Evolutionary conservation across 2,113 vertebrate species (phyloP).

Genomic region (Jaculus jaculus): DNA sequence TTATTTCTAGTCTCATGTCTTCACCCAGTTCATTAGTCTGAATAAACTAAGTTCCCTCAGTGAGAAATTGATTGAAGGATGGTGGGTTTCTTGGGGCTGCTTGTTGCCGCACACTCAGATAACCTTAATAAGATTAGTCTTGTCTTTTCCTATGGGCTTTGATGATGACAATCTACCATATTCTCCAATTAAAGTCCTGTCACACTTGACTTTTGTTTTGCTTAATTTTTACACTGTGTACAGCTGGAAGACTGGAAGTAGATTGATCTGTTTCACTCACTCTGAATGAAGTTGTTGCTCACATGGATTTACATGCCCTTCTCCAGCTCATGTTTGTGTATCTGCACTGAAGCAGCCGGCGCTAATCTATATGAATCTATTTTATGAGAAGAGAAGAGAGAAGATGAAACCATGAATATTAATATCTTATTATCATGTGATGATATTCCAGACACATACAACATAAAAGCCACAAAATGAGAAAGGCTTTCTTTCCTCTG

Average conservation of each 20-base stretch:
- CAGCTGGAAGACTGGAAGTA: slow-evolving; percentile 59
- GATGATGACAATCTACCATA: slow-evolving; percentile 62
- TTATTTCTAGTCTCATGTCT: slow-evolving; percentile 34
- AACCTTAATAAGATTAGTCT: slow-evolving; percentile 71
- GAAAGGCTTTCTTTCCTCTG: neutral
- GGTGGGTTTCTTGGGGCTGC: slow-evolving; percentile 43
- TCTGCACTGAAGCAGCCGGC: slow-evolving; percentile 43
- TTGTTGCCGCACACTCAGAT: slow-evolving; percentile 49
- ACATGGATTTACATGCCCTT: slow-evolving; percentile 38
- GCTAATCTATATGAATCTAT: slow-evolving; percentile 64
- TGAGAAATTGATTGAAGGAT: slow-evolving; percentile 67
- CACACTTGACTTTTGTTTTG: slow-evolving; percentile 73
- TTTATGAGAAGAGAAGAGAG: slow-evolving; percentile 61
- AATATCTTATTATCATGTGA: slow-evolving; percentile 68
- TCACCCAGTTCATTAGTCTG: slow-evolving; percentile 67
- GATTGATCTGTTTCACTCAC: slow-evolving; percentile 61
- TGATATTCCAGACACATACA: slow-evolving; percentile 65
- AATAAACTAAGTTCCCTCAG: slow-evolving; percentile 62
- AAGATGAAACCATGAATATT: slow-evolving; percentile 74
- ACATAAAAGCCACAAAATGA: slow-evolving; percentile 49
- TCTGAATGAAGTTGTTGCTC: slow-evolving; percentile 54
- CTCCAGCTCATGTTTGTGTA: neutral
- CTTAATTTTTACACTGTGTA: slow-evolving; percentile 70
- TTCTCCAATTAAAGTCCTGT: slow-evolving; percentile 68
- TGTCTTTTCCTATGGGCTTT: slow-evolving; percentile 71